phyloP scores from a whole-genome alignment of 2,797 vertebrate species.

The Nyctalus aviator region DNA sequence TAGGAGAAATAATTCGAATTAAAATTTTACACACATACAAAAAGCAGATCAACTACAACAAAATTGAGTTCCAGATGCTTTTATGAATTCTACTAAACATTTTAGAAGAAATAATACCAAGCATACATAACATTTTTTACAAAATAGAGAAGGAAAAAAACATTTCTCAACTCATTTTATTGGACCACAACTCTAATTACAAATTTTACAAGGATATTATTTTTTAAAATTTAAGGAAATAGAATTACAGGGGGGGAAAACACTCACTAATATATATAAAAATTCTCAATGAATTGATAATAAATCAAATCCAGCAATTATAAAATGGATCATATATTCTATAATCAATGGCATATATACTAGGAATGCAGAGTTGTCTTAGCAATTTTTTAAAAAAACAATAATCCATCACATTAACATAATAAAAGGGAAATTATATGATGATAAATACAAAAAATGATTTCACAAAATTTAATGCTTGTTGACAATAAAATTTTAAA shows the following conservation, averaged over 20 bases:
- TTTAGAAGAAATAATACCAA: slow-evolving; percentile 3
- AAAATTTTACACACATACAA: not conserved
- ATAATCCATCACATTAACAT: not conserved
- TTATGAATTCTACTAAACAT: not conserved
- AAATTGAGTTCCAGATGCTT: not conserved
- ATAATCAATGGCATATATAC: not conserved
- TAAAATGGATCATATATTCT: not conserved
- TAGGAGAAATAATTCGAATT: not conserved
- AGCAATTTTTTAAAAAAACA: not conserved
- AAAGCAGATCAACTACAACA: not conserved
- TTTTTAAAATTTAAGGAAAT: not conserved
- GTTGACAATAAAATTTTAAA: not conserved
- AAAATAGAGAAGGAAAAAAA: not conserved
- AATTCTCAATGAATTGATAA: not conserved
- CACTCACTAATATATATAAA: not conserved
- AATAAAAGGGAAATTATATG: not conserved
- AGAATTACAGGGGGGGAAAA: not conserved
- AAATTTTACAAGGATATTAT: not conserved
- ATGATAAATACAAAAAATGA: not conserved
- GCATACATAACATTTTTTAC: not conserved
- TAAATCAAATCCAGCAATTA: not conserved
- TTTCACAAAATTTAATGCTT: slow-evolving; percentile 1
- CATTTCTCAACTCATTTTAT: not conserved
- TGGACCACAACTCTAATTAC: not conserved
- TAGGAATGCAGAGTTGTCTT: not conserved